phyloP scores from a whole-genome alignment of 1,140 invertebrate genomes.

The Hormaphis cornu region DNA sequence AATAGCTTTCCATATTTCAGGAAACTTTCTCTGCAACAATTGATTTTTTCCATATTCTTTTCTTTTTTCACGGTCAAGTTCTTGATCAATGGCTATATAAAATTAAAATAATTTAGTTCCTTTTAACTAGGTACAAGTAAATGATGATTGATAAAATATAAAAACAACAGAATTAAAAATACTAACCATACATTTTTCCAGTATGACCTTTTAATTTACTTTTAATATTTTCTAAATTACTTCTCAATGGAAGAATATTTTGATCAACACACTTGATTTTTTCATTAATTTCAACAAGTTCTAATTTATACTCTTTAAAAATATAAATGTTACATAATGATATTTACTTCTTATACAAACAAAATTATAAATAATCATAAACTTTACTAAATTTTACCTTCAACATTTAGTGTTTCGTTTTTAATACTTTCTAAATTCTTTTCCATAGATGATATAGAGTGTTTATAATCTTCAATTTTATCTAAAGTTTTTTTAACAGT shows the following conservation, averaged over 20 bases:
- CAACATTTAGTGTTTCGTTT: conserved; percentile 19
- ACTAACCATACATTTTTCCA: conserved; percentile 6
- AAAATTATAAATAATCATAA: not conserved
- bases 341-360: not conserved
- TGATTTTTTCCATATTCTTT: conserved; percentile 19
- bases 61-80: conserved; percentile 13
- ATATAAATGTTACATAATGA: not conserved
- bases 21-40: not conserved
- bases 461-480: not conserved
- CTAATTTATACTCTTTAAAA: not conserved
- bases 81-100: conserved; percentile 12
- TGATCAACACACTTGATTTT: not conserved
- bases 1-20: conserved; percentile 25
- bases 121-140: not conserved
- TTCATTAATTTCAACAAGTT: not conserved
- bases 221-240: not conserved
- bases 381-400: not conserved
- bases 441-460: not conserved
- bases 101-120: not conserved
- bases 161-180: not conserved
- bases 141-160: not conserved
- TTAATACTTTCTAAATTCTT: not conserved
- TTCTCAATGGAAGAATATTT: not conserved
- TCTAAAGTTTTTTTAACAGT: not conserved
- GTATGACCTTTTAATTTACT: not conserved